phyloP scores from a whole-genome alignment of 2,797 vertebrate genomes.

The Threskiornis aethiopicus region DNA sequence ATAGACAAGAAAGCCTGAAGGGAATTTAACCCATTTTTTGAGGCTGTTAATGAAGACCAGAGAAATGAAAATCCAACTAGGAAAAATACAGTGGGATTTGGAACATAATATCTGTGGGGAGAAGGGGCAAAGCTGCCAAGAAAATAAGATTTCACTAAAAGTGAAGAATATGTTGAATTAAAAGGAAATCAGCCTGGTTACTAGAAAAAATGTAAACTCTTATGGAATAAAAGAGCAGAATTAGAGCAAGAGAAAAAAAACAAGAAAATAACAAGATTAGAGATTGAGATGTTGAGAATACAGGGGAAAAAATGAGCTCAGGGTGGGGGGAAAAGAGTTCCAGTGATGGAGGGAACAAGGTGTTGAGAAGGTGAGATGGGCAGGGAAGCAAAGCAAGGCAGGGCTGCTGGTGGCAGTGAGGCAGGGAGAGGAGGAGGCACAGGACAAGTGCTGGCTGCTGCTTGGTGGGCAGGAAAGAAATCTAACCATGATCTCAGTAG shows the following conservation, averaged over 20 bases:
- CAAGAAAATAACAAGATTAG: background rate
- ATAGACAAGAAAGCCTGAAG: background rate
- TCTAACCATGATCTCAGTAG: background rate
- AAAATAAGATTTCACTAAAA: background rate
- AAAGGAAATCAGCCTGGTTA: background rate
- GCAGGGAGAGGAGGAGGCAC: background rate
- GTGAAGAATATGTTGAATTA: background rate
- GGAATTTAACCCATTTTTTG: background rate
- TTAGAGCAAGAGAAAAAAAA: background rate
- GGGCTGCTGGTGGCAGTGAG: rapidly evolving
- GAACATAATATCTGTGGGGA: background rate
- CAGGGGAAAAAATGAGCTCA: background rate
- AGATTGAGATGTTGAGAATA: background rate
- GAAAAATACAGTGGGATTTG: background rate
- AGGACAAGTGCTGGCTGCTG: background rate
- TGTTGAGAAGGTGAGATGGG: background rate
- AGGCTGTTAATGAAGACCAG: background rate
- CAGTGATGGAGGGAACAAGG: background rate
- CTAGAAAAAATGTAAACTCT: background rate
- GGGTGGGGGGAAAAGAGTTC: background rate
- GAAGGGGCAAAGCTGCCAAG: background rate
- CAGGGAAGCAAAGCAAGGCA: background rate
- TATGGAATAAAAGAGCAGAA: background rate
- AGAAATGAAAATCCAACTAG: background rate
- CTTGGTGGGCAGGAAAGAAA: background rate